Base-by-base conservation (phyloP, 2,113 vertebrate species). In the Mustela lutreola region DNA sequence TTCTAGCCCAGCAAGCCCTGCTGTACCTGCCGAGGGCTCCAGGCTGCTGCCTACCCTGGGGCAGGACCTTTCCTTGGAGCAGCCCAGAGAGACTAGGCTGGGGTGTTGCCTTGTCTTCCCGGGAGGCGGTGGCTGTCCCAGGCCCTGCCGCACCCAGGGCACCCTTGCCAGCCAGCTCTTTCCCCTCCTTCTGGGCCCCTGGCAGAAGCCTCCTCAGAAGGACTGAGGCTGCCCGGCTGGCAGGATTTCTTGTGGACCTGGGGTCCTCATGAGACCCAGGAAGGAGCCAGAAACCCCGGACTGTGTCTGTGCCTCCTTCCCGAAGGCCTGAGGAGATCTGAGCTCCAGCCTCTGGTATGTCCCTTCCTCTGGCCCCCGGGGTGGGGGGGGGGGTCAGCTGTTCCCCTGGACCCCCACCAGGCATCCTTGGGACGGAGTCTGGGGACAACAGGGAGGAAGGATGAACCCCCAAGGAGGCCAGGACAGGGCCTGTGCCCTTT, bases 41-140 rank as follows among this genome's bases (percentile, higher is more conserved):
- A 1, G 91, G 42, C 70, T 39, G 24, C 71, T 42, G 82, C 18
- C 28, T 0, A 2, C n/a, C 24, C n/a, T 0, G 0, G 33, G 50
- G 4, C 28, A 0, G 39, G 65, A 50, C 33, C 56, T 6, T 9
- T 28, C 53, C 80, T 73, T n/a, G 2, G 11, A 36, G 39, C n/a
- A 0, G 56, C 2, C 4, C 0, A 1, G 1, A 36, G 1, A 5
- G n/a, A 19, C 1, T 1, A 45, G 82, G 48, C n/a, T 11, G 0
- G 31, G 24, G 7, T 12, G 6, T 22, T 11, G 73, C n/a, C 73
- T 39, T 26, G 0, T 33, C 60, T 42, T 16, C 2, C 19, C 0
- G 58, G 63, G 39, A 83, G 79, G 15, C 3, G 67, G 28, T 1
- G 8, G 28, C 82, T 22, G 6, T n/a, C 62, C 45, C n/a, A 12